Conservation (phyloP, 2,113 vertebrate genomes). For the Albula goreensis region DNA sequence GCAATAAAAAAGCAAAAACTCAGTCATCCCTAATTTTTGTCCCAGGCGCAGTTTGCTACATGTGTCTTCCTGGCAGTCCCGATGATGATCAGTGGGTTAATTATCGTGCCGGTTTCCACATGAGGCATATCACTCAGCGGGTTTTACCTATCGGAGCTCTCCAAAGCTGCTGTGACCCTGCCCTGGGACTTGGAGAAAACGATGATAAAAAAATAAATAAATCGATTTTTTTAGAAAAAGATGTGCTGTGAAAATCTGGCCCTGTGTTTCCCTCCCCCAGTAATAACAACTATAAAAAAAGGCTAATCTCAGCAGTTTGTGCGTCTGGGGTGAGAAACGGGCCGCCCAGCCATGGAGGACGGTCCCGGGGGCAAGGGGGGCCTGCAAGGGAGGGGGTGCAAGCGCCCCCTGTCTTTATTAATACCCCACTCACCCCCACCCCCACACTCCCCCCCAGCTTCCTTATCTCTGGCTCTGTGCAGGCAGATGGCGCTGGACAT, state of each 20-base stretch:
- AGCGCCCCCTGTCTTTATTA: constrained; percentile 15
- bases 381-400: not conserved
- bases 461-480: constrained; percentile 65
- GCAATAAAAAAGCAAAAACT: too few species aligned
- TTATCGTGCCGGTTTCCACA: not conserved
- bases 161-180: not conserved
- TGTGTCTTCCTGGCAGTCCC: not conserved
- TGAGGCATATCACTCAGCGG: not conserved
- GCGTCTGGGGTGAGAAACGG: not conserved
- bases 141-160: not conserved
- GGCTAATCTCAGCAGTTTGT: constrained; percentile 7
- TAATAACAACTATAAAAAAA: not conserved
- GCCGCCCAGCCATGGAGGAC: not conserved
- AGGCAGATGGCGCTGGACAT: constrained; percentile 66
- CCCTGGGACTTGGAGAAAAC: not conserved
- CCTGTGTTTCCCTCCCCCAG: not conserved
- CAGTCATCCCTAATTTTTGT: too few species aligned
- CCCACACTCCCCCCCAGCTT: constrained; percentile 36
- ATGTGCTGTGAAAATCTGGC: not conserved
- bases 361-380: not conserved
- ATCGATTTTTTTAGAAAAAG: not conserved
- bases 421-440: constrained; percentile 9
- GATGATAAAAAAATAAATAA: not conserved
- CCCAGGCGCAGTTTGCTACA: not conserved
- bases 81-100: not conserved